Evolutionary conservation across 2,888 invertebrate species (phyloP).

Genomic region (Clanis bilineata): DNA sequence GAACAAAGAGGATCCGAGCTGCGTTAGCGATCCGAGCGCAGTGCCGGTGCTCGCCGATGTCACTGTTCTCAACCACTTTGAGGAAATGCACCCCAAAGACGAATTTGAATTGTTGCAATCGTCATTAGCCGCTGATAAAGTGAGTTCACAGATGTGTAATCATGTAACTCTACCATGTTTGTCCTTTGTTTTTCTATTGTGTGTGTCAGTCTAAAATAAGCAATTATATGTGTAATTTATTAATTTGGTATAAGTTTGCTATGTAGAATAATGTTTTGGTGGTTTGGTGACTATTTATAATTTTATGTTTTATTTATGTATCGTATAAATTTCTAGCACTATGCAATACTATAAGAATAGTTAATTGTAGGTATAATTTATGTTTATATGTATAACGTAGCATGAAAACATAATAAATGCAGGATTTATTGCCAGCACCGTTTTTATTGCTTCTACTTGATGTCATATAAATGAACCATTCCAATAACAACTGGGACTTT

Average conservation of each 20-base stretch:
- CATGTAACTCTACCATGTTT: neutral
- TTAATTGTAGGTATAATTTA: neutral
- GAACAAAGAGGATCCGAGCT: slow-evolving; percentile 87
- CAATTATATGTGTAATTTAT: neutral
- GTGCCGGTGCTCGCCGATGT: slow-evolving; percentile 62
- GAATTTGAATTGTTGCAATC: slow-evolving; percentile 82
- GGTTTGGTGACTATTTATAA: neutral
- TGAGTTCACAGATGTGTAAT: slow-evolving; percentile 50
- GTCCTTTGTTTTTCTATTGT: neutral
- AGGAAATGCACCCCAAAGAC: slow-evolving; percentile 91
- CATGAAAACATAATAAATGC: neutral
- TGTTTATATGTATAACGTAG: neutral
- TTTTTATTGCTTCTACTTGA: neutral
- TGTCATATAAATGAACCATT: neutral
- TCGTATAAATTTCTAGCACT: too few relatives aligned
- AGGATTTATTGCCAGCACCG: neutral
- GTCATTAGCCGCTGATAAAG: slow-evolving; percentile 67
- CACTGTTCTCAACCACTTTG: slow-evolving; percentile 86
- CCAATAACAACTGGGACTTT: neutral
- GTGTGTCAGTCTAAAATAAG: neutral
- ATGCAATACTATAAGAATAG: neutral
- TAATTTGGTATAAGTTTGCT: neutral
- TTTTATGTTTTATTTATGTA: neutral
- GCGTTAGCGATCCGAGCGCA: slow-evolving; percentile 76
- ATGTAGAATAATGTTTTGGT: neutral